Evolutionary conservation across 2,113 vertebrate species (phyloP).

Genomic region (Chlorocebus sabaeus): DNA sequence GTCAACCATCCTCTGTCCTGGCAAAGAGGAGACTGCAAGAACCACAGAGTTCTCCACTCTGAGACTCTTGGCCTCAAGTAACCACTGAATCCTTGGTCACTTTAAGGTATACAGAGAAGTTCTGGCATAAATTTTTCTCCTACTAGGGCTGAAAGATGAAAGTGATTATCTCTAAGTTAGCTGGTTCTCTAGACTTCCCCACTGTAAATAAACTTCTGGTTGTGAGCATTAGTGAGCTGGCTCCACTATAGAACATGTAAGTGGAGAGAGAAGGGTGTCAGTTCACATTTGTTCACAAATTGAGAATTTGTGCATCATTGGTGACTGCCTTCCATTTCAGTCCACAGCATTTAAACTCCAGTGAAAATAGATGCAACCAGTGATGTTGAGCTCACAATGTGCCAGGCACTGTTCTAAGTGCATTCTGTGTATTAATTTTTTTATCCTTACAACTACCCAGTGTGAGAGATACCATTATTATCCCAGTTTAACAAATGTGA

Average conservation of each 20-base stretch:
- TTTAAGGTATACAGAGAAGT: not conserved
- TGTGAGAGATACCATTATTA: not conserved
- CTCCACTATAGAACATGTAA: not conserved
- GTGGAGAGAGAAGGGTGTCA: not conserved
- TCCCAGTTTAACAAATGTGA: not conserved
- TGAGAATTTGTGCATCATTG: not conserved
- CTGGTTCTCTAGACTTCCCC: not conserved
- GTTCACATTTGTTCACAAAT: not conserved
- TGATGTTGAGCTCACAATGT: not conserved
- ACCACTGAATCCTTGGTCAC: not conserved
- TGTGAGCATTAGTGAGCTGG: not conserved
- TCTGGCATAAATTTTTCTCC: not conserved
- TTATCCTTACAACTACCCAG: not conserved
- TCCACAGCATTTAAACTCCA: not conserved
- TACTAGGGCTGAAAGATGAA: not conserved
- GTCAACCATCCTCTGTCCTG: not conserved
- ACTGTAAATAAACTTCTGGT: not conserved
- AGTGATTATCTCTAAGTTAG: no score
- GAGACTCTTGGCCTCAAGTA: not conserved
- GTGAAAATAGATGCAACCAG: not conserved
- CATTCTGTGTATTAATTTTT: not conserved
- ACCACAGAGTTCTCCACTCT: not conserved
- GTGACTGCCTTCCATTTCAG: not conserved
- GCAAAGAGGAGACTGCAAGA: not conserved
- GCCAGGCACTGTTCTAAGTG: not conserved